Percentiles rank a stretch among this genome's conserved stretches.
Evolutionary conservation across 2,888 invertebrate genomes (phyloP).

Genomic region (Bedellia somnulentella): DNA sequence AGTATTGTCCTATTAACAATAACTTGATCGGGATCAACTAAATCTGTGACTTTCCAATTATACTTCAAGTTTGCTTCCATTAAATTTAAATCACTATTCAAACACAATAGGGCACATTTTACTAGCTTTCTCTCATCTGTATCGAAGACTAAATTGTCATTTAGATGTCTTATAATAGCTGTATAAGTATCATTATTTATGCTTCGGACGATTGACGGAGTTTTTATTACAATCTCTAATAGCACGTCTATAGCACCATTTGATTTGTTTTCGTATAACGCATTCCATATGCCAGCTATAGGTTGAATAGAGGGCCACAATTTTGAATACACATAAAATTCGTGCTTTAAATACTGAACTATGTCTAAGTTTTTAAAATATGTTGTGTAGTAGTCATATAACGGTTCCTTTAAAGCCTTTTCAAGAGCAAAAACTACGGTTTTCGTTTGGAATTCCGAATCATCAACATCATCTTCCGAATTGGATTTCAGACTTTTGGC

Average conservation of each 20-base stretch:
- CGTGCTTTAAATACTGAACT: conserved; percentile 33
- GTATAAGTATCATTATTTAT: conserved; percentile 22
- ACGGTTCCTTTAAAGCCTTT: conserved; percentile 13
- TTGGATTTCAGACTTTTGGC: conserved; percentile 24
- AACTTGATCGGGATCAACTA: conserved; percentile 19
- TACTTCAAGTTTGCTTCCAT: conserved; percentile 22
- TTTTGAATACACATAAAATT: conserved; percentile 28
- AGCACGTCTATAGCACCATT: conserved; percentile 13
- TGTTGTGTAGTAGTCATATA: conserved; percentile 24
- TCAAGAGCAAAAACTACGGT: conserved; percentile 24
- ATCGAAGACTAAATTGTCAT: conserved; percentile 16
- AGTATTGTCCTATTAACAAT: conserved; percentile 19
- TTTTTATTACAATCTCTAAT: conserved; percentile 21
- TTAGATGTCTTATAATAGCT: conserved; percentile 15
- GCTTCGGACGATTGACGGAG: conserved; percentile 21
- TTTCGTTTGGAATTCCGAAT: conserved; percentile 19
- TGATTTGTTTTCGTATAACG: conserved; percentile 18
- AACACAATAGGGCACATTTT: conserved; percentile 20
- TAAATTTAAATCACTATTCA: conserved; percentile 29
- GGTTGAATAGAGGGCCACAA: conserved; percentile 38
- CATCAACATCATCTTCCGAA: conserved; percentile 10
- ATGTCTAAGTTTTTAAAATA: conserved; percentile 24
- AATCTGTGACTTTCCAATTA: conserved; percentile 25
- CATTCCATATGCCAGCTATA: conserved; percentile 31
- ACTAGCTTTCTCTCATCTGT: conserved; percentile 17